Base-by-base conservation (phyloP, 2,113 vertebrate genomes). In the Mirza zaza region DNA sequence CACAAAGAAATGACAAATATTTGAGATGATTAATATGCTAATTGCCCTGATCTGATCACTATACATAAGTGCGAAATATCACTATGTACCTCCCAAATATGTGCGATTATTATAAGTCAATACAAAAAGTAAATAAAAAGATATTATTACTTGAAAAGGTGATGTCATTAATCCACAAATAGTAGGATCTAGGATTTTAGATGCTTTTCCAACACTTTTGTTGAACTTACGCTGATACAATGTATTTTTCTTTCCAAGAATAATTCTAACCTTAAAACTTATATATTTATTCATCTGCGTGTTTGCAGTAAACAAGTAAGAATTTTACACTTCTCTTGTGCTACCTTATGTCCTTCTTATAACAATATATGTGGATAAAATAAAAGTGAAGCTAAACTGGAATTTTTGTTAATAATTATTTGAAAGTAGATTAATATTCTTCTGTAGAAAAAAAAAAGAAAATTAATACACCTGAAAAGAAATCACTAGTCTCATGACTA, bases 321-420 rank as follows among this genome's bases (percentile, higher is more conserved):
- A 63, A 15, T 50, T 50, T 52, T 79, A 48, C 32, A 27, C 4
- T 85, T 42, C 34, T 70, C 48, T 91, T 39, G 80, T 80, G 75
- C 52, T 85, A 39, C n/a, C 15, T 93, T 92, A 91, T 63, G 61
- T 9, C 6, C 11, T 85, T 89, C 29, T 91, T 20, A 68, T 79
- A 39, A 61, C 11, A 87, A 63, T 67, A 55, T 42, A 48, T 17
- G 2, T 42, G 92, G 27, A 39, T 81, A 61, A 77, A 48, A 81
- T 57, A 55, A 92, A 96, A 95, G 80, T 45, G 10, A 73, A 87
- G 11, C 8, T 75, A 88, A 87, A 65, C 32, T 61, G n/a, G 8
- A 82, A 90, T 45, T 76, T 79, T 57, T 71, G 45, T 70, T 77
- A 91, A 25, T 82, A 61, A 92, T 70, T 85, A 88, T 77, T 85